Evolutionary conservation across 2,888 invertebrate genomes (phyloP).

Genomic region (Hipparchia semele): DNA sequence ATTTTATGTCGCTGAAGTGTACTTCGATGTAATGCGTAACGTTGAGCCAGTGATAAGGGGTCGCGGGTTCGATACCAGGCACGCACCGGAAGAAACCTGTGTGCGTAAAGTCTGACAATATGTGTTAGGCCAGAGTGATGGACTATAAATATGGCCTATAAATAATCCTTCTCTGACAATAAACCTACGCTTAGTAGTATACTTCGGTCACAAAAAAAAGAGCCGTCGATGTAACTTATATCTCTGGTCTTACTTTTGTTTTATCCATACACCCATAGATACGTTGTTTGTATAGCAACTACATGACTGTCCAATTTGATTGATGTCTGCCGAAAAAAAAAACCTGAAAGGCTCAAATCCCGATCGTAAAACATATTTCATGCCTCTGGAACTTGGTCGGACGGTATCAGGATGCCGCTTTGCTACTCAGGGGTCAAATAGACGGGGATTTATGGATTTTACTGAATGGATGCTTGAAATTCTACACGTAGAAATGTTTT

Average conservation of each 20-base stretch:
- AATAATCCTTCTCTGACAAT: too few relatives aligned
- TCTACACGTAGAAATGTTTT: conserved; percentile 24
- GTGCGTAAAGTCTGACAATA: too few relatives aligned
- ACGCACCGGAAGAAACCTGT: too few relatives aligned
- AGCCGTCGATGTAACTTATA: not conserved
- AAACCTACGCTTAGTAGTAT: too few relatives aligned
- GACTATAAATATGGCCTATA: too few relatives aligned
- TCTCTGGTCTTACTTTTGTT: not conserved
- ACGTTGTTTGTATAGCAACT: conserved; percentile 43
- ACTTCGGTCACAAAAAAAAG: too few relatives aligned
- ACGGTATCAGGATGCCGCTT: conserved; percentile 48
- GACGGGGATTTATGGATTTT: conserved; percentile 47
- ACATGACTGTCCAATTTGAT: conserved; percentile 44
- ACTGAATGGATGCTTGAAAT: conserved; percentile 43
- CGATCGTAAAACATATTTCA: conserved; percentile 69
- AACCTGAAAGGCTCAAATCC: conserved; percentile 40
- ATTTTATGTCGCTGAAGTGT: too few relatives aligned
- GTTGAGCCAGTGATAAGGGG: too few relatives aligned
- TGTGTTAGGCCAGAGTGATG: too few relatives aligned
- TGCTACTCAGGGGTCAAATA: conserved; percentile 50
- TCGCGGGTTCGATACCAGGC: too few relatives aligned
- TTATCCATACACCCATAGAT: not conserved
- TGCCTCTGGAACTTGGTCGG: conserved; percentile 57
- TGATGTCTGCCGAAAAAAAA: conserved; percentile 44
- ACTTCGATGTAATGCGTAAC: too few relatives aligned